A percentile compares a stretch with the other conserved stretches of the same genome.
phyloP scores from a whole-genome alignment of 2,888 invertebrate genomes.

The Dysmachus trigonus region DNA sequence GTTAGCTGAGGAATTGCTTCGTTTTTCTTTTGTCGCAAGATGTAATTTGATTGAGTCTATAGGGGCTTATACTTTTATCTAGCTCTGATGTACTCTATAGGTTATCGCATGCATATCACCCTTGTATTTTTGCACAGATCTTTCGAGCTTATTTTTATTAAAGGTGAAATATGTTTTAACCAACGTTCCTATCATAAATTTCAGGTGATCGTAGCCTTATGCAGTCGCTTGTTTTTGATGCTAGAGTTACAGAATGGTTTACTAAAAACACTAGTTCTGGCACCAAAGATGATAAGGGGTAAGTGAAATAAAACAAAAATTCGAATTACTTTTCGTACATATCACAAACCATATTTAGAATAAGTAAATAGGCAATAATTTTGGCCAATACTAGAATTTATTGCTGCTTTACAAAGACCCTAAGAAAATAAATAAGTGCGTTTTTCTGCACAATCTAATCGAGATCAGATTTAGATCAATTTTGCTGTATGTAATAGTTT shows the following conservation, averaged over 20 bases:
- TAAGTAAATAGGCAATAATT: neutral
- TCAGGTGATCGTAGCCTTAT: slow-evolving; percentile 86
- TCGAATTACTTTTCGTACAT: neutral
- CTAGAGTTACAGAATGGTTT: slow-evolving; percentile 87
- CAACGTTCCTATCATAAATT: slow-evolving; percentile 53
- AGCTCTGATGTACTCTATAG: neutral
- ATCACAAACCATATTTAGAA: neutral
- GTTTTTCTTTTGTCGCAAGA: neutral
- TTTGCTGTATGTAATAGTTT: no score
- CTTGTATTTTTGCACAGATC: neutral
- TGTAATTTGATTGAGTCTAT: neutral
- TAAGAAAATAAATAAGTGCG: neutral
- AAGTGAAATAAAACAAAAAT: slow-evolving; percentile 57
- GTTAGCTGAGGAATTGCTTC: slow-evolving; percentile 67
- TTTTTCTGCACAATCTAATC: no score
- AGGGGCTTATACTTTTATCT: neutral
- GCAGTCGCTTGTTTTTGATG: slow-evolving; percentile 86
- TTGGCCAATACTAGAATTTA: neutral
- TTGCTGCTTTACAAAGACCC: neutral
- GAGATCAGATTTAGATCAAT: no score
- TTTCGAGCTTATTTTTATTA: neutral
- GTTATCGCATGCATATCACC: neutral
- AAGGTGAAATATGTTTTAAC: neutral
- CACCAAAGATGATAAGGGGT: slow-evolving; percentile 78
- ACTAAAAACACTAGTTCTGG: slow-evolving; percentile 78